phyloP scores from a whole-genome alignment of 1,140 invertebrate genomes.

The Zaprionus ornatus region DNA sequence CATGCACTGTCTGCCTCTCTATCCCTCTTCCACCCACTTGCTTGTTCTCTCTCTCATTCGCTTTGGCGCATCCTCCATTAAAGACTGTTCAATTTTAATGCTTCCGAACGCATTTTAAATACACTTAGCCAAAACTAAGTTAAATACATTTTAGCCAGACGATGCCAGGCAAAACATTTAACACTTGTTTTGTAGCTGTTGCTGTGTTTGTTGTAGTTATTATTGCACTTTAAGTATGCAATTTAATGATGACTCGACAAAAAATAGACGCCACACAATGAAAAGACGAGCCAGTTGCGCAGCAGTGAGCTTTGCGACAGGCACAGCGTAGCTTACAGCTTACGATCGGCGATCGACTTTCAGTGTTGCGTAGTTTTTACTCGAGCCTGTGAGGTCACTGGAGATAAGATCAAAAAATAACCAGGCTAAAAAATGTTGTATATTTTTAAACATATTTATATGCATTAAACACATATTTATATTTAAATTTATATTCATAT shows the following conservation, averaged over 20 bases:
- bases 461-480: too few relatives aligned
- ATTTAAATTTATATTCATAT: too few relatives aligned
- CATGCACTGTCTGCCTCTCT: neutral
- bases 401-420: too few relatives aligned
- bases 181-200: neutral
- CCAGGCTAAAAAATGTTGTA: too few relatives aligned
- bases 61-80: slow-evolving; percentile 22
- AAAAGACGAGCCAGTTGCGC: neutral
- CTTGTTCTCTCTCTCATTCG: neutral
- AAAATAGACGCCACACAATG: too few relatives aligned
- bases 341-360: neutral
- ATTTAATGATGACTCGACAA: neutral
- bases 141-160: neutral
- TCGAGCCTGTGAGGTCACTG: neutral
- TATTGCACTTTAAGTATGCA: neutral
- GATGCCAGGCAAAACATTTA: neutral
- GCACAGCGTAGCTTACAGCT: neutral
- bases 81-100: neutral
- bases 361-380: neutral
- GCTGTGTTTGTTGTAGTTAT: neutral
- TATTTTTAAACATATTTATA: too few relatives aligned
- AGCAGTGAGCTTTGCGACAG: neutral
- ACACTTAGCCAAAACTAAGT: neutral
- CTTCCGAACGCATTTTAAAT: neutral
- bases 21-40: neutral